Conservation (phyloP, 2,113 vertebrate species). For the Emydura subglobosa region DNA sequence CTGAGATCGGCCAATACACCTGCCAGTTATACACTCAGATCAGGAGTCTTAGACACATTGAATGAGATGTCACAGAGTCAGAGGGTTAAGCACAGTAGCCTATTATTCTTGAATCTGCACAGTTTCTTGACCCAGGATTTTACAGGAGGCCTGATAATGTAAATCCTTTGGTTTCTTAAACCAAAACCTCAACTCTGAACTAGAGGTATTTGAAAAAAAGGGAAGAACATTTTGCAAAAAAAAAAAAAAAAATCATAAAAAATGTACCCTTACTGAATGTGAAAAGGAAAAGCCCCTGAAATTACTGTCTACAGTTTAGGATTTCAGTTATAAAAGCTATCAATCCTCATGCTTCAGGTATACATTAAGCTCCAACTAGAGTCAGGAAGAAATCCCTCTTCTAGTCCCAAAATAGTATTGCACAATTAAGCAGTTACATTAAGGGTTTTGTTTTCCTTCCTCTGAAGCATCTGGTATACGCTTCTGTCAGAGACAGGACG, state of each 20-base stretch:
- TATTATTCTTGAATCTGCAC: accelerated
- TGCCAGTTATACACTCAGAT: neutral
- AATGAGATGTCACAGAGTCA: neutral
- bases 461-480: neutral
- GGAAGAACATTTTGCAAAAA: neutral
- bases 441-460: neutral
- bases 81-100: neutral
- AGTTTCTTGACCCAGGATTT: neutral
- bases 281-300: neutral
- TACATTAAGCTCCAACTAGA: neutral
- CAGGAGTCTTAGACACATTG: neutral
- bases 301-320: neutral
- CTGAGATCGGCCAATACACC: neutral
- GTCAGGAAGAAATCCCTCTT: neutral
- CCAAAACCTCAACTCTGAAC: neutral
- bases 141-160: neutral
- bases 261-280: neutral
- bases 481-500: neutral
- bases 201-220: neutral
- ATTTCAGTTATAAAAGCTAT: neutral
- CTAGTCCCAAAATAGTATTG: neutral
- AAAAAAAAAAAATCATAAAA: neutral
- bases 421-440: neutral
- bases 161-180: neutral
- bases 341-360: neutral